A percentile compares a stretch with the other conserved stretches of the same genome.
phyloP scores from a whole-genome alignment of 1,140 invertebrate species.

The Drosophila simulans region DNA sequence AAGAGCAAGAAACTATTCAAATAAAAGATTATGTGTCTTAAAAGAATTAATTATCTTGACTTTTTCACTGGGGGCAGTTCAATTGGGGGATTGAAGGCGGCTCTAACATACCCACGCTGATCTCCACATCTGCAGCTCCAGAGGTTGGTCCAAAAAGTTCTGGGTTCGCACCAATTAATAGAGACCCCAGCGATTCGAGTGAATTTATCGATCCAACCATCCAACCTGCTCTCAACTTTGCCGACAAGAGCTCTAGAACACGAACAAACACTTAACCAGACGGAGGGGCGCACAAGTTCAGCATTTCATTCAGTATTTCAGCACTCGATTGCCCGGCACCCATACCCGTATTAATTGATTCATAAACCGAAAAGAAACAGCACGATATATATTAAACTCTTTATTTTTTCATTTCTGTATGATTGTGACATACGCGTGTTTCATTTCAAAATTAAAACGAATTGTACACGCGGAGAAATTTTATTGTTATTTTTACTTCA shows the following conservation, averaged over 20 bases:
- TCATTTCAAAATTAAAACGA: conserved; percentile 39
- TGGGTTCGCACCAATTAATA: conserved; percentile 1
- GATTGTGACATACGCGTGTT: conserved; percentile 53
- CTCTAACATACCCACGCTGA: conserved; percentile 51
- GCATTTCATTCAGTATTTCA: conserved; percentile 57
- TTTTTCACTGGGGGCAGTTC: conserved; percentile 54
- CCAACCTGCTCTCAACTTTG: conserved; percentile 43
- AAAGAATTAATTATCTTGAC: conserved; percentile 67
- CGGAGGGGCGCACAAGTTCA: conserved; percentile 49
- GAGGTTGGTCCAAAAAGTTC: conserved; percentile 43
- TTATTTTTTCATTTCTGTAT: conserved; percentile 24
- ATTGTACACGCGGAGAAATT: conserved; percentile 10
- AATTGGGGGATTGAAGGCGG: conserved; percentile 41
- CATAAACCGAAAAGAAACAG: conserved; percentile 54
- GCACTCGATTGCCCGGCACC: conserved; percentile 5
- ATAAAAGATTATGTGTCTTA: conserved; percentile 83
- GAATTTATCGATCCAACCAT: conserved; percentile 47
- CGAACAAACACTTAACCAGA: conserved; percentile 59
- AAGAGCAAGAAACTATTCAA: conserved; percentile 71
- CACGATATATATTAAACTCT: conserved; percentile 15
- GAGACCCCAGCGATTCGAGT: background rate
- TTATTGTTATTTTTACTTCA: background rate
- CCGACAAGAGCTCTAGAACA: conserved; percentile 64
- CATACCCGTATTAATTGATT: conserved; percentile 71
- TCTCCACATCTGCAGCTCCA: conserved; percentile 2